A percentile compares a stretch with the other conserved stretches of the same genome.
phyloP scores from a whole-genome alignment of 2,888 invertebrate species.

The Lathronympha strigana region DNA sequence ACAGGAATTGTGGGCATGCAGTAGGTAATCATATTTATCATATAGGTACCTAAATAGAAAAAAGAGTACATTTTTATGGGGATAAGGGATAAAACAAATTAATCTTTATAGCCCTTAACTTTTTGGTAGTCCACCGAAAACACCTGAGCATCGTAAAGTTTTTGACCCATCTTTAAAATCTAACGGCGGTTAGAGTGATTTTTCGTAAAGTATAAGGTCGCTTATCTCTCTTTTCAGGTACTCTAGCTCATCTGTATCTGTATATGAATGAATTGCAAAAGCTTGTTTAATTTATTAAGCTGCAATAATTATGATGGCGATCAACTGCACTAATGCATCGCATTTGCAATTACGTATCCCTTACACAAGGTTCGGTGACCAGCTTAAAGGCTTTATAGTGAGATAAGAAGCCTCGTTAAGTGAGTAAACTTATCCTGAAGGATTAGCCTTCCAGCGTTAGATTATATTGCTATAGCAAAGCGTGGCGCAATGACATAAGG shows the following conservation, averaged over 20 bases:
- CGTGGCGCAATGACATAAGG: conserved; percentile 10
- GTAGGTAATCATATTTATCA: too few relatives aligned
- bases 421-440: conserved; percentile 59
- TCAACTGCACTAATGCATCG: conserved; percentile 10
- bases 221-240: too few relatives aligned
- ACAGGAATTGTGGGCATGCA: too few relatives aligned
- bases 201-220: too few relatives aligned
- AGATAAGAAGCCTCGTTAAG: conserved; percentile 61
- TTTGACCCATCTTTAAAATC: too few relatives aligned
- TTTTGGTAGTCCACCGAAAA: too few relatives aligned
- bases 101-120: too few relatives aligned
- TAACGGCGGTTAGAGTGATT: too few relatives aligned
- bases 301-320: neutral
- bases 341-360: conserved; percentile 17
- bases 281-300: neutral
- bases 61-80: too few relatives aligned
- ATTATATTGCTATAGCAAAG: conserved; percentile 5
- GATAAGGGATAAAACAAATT: too few relatives aligned
- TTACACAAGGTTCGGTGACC: conserved; percentile 58
- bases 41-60: too few relatives aligned
- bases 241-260: neutral
- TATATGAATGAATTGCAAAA: neutral
- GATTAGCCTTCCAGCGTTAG: conserved; percentile 49
- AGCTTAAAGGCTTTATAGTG: conserved; percentile 59
- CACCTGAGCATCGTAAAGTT: too few relatives aligned